Conservation (phyloP, 2,797 vertebrate species). For the Acanthopagrus latus region DNA sequence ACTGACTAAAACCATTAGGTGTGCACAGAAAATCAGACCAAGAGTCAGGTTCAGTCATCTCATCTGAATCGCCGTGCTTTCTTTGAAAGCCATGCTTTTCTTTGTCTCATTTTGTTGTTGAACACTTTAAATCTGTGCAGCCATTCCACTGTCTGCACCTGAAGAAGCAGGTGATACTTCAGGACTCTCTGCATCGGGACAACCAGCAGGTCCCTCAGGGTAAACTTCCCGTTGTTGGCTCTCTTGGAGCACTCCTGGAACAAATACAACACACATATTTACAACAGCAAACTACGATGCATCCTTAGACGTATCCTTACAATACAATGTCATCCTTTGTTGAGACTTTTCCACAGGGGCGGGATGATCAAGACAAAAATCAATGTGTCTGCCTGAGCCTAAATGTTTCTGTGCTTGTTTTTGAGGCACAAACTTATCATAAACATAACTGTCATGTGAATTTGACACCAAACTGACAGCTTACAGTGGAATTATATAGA, state of each 20-base stretch:
- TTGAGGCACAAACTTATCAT: not conserved
- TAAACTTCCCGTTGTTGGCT: slow-evolving; percentile 98
- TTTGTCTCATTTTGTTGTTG: not conserved
- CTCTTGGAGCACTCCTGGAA: slow-evolving; percentile 95
- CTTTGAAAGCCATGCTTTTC: no score
- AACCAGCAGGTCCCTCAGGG: slow-evolving; percentile 93
- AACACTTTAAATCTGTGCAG: not conserved
- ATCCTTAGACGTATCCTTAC: not conserved
- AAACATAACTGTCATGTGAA: not conserved
- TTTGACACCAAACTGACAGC: not conserved
- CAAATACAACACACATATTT: slow-evolving; percentile 28
- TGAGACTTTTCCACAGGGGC: not conserved
- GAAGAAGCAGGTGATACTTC: slow-evolving; percentile 96
- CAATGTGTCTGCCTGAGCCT: not conserved
- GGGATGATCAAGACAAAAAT: not conserved
- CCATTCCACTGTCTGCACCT: slow-evolving; percentile 81
- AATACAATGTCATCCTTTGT: not conserved
- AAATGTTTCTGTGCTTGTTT: not conserved
- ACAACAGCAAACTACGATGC: not conserved
- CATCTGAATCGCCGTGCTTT: not conserved
- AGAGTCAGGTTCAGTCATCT: not conserved
- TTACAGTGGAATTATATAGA: not conserved
- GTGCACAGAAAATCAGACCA: not conserved
- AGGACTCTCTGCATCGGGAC: slow-evolving; percentile 97
- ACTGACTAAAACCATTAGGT: not conserved